These are phyloP conservation scores for Muschampia plurimacula DNA, from an alignment of 2,888 invertebrate species.

Conservation along the genomic window DNA sequence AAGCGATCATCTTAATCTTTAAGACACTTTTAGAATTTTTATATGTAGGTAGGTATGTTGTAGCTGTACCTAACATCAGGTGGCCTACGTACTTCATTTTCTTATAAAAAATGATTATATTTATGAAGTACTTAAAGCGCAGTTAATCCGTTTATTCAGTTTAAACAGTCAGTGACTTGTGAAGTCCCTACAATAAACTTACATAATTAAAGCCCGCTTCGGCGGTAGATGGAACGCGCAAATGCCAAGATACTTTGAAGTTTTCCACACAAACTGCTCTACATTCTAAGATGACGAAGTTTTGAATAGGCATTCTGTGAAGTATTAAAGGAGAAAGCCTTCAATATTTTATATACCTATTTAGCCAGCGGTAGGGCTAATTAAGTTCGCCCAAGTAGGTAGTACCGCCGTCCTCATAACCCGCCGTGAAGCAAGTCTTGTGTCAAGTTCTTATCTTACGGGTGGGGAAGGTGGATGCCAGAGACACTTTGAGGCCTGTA, in stretches of 20 bases:
- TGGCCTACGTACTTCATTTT: neutral
- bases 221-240: conserved; percentile 23
- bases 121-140: neutral
- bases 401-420: too few species aligned
- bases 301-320: conserved; percentile 28
- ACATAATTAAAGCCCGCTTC: conserved; percentile 31
- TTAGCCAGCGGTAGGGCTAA: neutral
- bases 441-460: too few species aligned
- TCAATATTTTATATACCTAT: neutral
- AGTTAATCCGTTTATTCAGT: conserved; percentile 24
- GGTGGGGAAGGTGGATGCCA: too few species aligned
- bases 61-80: too few species aligned
- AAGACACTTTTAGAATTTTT: too few species aligned
- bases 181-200: conserved; percentile 24
- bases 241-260: conserved; percentile 28
- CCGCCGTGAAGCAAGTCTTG: too few species aligned
- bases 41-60: too few species aligned
- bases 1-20: too few species aligned
- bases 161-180: conserved; percentile 17
- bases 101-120: neutral
- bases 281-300: conserved; percentile 32
- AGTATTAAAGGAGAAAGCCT: conserved; percentile 1
- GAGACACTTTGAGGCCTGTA: too few species aligned
- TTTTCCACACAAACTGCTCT: conserved; percentile 32
- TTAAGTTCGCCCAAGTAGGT: too few species aligned